Conservation (phyloP, 2,797 vertebrate species). For the Chloroceryle amazona region DNA sequence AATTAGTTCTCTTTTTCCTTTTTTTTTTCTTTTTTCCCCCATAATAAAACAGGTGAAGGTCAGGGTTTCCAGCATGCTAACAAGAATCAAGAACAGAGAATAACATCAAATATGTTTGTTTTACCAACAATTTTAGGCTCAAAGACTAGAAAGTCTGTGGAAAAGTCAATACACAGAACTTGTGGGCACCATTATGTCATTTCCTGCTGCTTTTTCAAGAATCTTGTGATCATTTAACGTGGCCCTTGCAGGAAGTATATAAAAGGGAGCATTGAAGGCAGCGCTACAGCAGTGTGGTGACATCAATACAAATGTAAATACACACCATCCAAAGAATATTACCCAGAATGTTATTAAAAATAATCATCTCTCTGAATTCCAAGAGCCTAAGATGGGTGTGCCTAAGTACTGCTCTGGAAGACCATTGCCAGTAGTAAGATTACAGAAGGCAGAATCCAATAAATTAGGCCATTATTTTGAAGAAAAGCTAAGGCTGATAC, state of each 20-base stretch:
- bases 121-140: slow-evolving; percentile 10
- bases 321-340: background rate
- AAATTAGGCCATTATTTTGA: background rate
- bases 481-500: background rate
- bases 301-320: background rate
- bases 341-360: background rate
- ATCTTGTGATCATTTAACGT: background rate
- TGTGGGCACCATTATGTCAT: slow-evolving; percentile 30
- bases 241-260: slow-evolving; percentile 8
- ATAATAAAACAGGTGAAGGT: background rate
- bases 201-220: slow-evolving; percentile 52
- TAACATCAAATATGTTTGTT: slow-evolving; percentile 14
- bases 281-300: background rate
- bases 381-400: background rate
- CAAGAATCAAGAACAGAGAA: background rate
- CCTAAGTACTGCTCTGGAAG: background rate
- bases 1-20: background rate
- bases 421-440: background rate
- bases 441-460: background rate
- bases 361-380: background rate
- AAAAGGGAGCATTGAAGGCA: background rate
- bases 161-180: slow-evolving; percentile 42
- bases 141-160: background rate
- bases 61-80: background rate
- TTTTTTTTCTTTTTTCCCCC: no score